Evolutionary conservation across 2,113 vertebrate genomes (phyloP).

Genomic region (Notarius lentiginosus): DNA sequence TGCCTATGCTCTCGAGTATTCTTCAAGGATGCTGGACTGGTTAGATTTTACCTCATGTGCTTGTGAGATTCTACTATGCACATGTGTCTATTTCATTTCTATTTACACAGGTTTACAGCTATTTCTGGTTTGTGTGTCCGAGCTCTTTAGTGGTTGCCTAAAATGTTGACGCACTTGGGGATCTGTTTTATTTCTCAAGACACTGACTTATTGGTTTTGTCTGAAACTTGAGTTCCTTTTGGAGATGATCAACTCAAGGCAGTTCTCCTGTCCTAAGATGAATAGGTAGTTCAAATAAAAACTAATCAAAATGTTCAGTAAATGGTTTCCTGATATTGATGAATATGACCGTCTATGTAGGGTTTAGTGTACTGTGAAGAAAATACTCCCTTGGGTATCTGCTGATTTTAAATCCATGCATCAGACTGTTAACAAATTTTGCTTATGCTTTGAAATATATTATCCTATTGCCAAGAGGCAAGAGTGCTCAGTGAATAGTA

Average conservation of each 20-base stretch:
- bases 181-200: neutral
- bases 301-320: neutral
- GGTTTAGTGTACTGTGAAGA: neutral
- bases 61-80: neutral
- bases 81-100: neutral
- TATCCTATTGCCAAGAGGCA: neutral
- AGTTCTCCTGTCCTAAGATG: neutral
- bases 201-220: conserved; percentile 1
- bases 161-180: neutral
- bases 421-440: conserved; percentile 5
- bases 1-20: conserved; percentile 1
- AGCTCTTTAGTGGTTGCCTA: neutral
- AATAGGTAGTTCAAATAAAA: conserved; percentile 4
- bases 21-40: neutral
- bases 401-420: neutral
- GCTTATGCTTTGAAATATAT: conserved; percentile 15
- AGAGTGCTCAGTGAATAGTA: conserved; percentile 16
- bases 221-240: neutral
- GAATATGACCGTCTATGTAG: neutral
- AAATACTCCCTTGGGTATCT: neutral
- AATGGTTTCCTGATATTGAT: conserved; percentile 15
- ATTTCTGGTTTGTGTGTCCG: neutral
- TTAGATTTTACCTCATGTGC: neutral
- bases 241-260: neutral
- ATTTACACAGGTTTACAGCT: neutral